phyloP scores from a whole-genome alignment of 2,888 invertebrate species.

The Drosophila vallismaia region DNA sequence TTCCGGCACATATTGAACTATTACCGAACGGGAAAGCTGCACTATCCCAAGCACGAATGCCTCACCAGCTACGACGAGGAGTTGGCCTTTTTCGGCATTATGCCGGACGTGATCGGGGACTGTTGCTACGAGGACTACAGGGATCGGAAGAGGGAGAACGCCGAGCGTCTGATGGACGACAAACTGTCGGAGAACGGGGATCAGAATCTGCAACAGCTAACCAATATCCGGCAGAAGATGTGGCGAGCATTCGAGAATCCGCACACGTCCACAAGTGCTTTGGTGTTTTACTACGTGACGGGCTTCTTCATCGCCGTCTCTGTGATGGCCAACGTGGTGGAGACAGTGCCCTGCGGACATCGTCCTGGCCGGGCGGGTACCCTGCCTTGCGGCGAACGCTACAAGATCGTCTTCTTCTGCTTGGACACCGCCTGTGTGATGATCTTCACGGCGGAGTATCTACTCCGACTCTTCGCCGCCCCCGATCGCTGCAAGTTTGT shows the following conservation, averaged over 20 bases:
- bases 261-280: conserved; percentile 98
- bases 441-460: conserved; percentile 99
- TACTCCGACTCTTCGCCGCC: conserved; percentile 97
- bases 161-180: conserved; percentile 98
- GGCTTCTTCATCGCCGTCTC: conserved; percentile 99
- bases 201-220: conserved; percentile 93
- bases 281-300: conserved; percentile 99
- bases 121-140: conserved; percentile 99
- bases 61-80: conserved; percentile 99
- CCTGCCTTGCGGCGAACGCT: conserved; percentile 97
- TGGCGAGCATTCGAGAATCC: conserved; percentile 99
- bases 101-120: conserved; percentile 97
- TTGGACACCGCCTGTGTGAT: conserved; percentile 99
- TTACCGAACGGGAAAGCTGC: conserved; percentile 99
- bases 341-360: conserved; percentile 87
- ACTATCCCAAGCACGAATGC: conserved; percentile 99
- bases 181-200: conserved; percentile 96
- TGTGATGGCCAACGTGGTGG: conserved; percentile 99
- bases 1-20: conserved; percentile 99
- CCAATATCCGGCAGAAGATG: conserved; percentile 96
- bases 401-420: conserved; percentile 99
- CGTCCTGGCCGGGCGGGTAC: conserved; percentile 94
- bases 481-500: conserved; percentile 99
- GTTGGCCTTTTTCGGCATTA: conserved; percentile 98
- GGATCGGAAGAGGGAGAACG: conserved; percentile 99